Conservation (phyloP, 2,113 vertebrate genomes). For the Heptranchias perlo region DNA sequence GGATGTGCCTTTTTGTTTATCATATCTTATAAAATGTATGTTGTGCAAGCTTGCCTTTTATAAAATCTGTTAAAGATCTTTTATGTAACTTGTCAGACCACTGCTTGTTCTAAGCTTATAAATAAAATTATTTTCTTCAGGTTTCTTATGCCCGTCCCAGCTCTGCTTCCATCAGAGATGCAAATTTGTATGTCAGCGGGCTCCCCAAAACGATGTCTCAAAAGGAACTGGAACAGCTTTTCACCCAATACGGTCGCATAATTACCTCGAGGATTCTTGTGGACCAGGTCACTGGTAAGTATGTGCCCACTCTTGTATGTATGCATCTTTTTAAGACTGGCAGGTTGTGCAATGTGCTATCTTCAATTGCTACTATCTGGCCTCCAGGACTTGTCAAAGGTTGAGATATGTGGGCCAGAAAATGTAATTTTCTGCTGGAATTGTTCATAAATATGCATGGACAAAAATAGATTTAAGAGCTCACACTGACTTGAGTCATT, state of each 20-base stretch:
- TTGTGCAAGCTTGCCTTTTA: no score
- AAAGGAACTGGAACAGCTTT: slow-evolving; percentile 94
- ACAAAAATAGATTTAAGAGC: slow-evolving; percentile 60
- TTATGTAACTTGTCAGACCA: neutral
- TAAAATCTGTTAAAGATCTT: neutral
- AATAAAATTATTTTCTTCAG: slow-evolving; percentile 43
- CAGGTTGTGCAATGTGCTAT: slow-evolving; percentile 48
- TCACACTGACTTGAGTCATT: slow-evolving; percentile 57
- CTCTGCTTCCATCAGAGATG: slow-evolving; percentile 96
- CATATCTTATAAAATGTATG: neutral
- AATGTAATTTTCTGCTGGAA: slow-evolving; percentile 63
- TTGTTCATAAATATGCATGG: slow-evolving; percentile 73
- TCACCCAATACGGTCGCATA: slow-evolving; percentile 94
- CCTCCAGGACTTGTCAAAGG: slow-evolving; percentile 54
- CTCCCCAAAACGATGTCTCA: slow-evolving; percentile 96
- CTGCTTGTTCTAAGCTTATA: neutral
- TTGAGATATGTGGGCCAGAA: slow-evolving; percentile 57
- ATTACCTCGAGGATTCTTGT: slow-evolving; percentile 97
- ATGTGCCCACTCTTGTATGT: slow-evolving; percentile 35
- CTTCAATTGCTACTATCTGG: slow-evolving; percentile 40
- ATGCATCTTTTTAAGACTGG: slow-evolving; percentile 12
- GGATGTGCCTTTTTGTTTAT: neutral
- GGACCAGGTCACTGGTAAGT: slow-evolving; percentile 97
- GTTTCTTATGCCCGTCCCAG: slow-evolving; percentile 95
- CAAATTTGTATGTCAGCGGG: slow-evolving; percentile 94